Evolutionary conservation across 2,113 vertebrate species (phyloP).

Genomic region (Pangasianodon hypophthalmus): DNA sequence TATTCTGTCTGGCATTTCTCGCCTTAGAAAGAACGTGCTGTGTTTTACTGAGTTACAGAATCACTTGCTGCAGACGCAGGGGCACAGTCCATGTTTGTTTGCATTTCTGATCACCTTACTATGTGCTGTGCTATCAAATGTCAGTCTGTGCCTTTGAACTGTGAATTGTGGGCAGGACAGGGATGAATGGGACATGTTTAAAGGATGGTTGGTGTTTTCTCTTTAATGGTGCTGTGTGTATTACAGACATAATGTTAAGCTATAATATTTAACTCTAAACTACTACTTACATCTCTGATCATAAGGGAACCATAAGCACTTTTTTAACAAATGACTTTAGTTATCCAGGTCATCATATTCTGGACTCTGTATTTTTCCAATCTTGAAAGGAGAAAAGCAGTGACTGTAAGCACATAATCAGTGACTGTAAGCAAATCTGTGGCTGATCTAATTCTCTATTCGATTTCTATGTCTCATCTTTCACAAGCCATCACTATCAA

Average conservation of each 20-base stretch:
- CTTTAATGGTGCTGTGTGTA: not conserved
- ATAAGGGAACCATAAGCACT: not conserved
- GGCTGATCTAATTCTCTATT: slow-evolving; percentile 36
- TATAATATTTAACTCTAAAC: not conserved
- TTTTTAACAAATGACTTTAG: not conserved
- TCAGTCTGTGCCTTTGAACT: slow-evolving; percentile 38
- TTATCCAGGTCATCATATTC: not conserved
- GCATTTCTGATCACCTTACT: not conserved
- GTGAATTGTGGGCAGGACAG: slow-evolving; percentile 11
- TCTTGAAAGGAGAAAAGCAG: not conserved
- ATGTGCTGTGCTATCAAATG: not conserved
- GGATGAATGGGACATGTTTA: slow-evolving; percentile 26
- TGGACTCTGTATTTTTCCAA: not conserved
- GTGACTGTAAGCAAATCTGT: slow-evolving; percentile 54
- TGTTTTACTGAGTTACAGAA: slow-evolving; percentile 70
- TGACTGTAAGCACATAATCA: slow-evolving; percentile 44
- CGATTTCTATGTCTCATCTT: slow-evolving; percentile 48
- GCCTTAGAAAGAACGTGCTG: slow-evolving; percentile 64
- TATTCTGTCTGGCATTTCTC: slow-evolving; percentile 58
- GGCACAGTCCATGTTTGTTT: slow-evolving; percentile 23
- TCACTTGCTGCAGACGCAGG: slow-evolving; percentile 57
- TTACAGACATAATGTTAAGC: not conserved
- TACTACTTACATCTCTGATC: not conserved
- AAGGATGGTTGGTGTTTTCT: not conserved
- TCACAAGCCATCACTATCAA: slow-evolving; percentile 52